Conservation (phyloP, 2,888 invertebrate genomes). For the Alloscopus bannaensis region DNA sequence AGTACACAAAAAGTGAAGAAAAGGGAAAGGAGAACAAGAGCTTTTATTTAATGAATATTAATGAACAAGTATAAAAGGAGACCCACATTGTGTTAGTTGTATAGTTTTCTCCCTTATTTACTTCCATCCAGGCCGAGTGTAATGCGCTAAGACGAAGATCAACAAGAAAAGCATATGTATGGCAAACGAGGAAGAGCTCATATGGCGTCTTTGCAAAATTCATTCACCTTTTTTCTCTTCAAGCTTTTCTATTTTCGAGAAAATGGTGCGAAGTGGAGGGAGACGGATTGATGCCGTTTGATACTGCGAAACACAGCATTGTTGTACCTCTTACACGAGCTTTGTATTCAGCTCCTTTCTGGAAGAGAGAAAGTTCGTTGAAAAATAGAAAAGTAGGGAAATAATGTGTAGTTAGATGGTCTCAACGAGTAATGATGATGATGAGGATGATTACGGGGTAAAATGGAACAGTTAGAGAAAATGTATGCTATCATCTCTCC, state of each 20-base stretch:
- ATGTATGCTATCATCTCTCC: neutral
- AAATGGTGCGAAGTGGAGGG: no score
- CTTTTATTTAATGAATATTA: slow-evolving; percentile 70
- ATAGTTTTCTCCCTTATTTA: neutral
- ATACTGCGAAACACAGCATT: no score
- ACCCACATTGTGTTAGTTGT: slow-evolving; percentile 22
- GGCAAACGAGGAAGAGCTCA: no score
- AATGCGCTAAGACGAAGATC: slow-evolving; percentile 7
- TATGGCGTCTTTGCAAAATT: slow-evolving; percentile 10
- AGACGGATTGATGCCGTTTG: no score
- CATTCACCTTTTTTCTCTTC: slow-evolving; percentile 4
- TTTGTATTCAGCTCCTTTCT: no score
- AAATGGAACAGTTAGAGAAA: slow-evolving; percentile 9
- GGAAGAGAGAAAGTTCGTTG: no score
- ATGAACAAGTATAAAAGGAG: slow-evolving; percentile 56
- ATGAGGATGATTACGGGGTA: slow-evolving; percentile 1
- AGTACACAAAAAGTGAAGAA: slow-evolving; percentile 15
- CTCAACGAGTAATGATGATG: neutral
- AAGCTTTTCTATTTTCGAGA: no score
- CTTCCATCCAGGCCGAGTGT: neutral
- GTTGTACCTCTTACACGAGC: no score
- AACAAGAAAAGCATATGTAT: slow-evolving; percentile 5
- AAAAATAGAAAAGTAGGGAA: no score
- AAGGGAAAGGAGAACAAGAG: slow-evolving; percentile 28
- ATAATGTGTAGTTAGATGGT: neutral